Conservation (phyloP, 2,113 vertebrate genomes). For the Arenaria interpres region DNA sequence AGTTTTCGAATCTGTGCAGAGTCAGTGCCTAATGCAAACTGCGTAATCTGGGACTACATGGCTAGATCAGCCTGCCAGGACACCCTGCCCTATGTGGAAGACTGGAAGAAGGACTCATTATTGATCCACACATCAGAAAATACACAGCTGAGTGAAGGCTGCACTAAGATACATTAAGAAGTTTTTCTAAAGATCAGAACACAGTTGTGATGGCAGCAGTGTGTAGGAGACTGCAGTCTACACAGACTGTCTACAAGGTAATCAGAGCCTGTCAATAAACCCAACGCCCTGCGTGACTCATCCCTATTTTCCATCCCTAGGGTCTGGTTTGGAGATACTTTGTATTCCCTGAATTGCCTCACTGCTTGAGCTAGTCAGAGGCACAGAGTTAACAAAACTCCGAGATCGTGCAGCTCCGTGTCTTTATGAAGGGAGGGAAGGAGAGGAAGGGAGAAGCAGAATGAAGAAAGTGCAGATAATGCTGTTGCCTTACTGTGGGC, state of each 20-base stretch:
- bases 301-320: not conserved
- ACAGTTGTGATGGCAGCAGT: not conserved
- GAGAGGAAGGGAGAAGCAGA: not conserved
- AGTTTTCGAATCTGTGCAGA: not conserved
- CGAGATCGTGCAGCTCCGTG: not conserved
- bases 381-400: conserved; percentile 32
- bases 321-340: not conserved
- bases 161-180: not conserved
- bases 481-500: not conserved
- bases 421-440: not conserved
- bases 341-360: not conserved
- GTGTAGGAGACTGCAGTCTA: not conserved
- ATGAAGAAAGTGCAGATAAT: not conserved
- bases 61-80: not conserved
- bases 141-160: not conserved
- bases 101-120: not conserved
- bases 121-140: not conserved
- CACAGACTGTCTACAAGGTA: not conserved
- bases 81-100: not conserved
- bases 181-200: not conserved
- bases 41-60: not conserved
- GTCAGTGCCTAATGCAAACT: not conserved
- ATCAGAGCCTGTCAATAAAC: not conserved
- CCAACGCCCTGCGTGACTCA: not conserved
- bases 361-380: not conserved